Evolutionary conservation across 2,888 invertebrate species (phyloP).

Genomic region (Atethmia centrago): DNA sequence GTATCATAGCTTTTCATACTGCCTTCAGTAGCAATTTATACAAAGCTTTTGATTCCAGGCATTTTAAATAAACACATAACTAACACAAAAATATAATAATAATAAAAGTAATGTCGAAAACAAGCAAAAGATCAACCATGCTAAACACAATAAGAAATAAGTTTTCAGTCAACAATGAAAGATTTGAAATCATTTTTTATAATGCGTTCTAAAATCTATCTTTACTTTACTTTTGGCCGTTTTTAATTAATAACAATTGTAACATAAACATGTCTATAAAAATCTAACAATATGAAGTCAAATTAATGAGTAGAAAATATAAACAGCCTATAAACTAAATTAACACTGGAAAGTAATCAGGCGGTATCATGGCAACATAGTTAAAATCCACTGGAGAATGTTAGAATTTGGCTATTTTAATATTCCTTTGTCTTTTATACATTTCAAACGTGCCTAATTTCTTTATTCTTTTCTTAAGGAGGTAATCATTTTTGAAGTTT

Average conservation of each 20-base stretch:
- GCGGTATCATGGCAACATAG: slow-evolving; percentile 60
- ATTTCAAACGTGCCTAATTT: slow-evolving; percentile 81
- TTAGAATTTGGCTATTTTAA: slow-evolving; percentile 85
- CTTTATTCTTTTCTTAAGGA: slow-evolving; percentile 79
- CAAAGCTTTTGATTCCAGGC: slow-evolving; percentile 30
- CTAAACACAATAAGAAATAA: slow-evolving; percentile 32
- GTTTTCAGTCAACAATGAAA: slow-evolving; percentile 35
- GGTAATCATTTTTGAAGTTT: slow-evolving; percentile 82
- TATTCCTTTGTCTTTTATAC: slow-evolving; percentile 80
- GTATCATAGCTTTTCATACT: slow-evolving; percentile 5
- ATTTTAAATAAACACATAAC: slow-evolving; percentile 33
- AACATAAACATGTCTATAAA: slow-evolving; percentile 34
- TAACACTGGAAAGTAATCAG: slow-evolving; percentile 62
- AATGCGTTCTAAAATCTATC: slow-evolving; percentile 16
- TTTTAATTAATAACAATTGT: slow-evolving; percentile 32
- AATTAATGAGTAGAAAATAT: slow-evolving; percentile 37
- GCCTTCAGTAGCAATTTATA: slow-evolving; percentile 22
- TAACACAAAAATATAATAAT: slow-evolving; percentile 38
- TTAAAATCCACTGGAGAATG: slow-evolving; percentile 15
- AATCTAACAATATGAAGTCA: slow-evolving; percentile 43
- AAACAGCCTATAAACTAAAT: slow-evolving; percentile 50
- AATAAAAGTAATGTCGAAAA: slow-evolving; percentile 35
- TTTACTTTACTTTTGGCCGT: slow-evolving; percentile 19
- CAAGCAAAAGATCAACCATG: slow-evolving; percentile 28
- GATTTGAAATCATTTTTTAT: slow-evolving; percentile 1